Conservation (phyloP, 1,140 invertebrate genomes). For the Pentalonia nigronervosa region DNA sequence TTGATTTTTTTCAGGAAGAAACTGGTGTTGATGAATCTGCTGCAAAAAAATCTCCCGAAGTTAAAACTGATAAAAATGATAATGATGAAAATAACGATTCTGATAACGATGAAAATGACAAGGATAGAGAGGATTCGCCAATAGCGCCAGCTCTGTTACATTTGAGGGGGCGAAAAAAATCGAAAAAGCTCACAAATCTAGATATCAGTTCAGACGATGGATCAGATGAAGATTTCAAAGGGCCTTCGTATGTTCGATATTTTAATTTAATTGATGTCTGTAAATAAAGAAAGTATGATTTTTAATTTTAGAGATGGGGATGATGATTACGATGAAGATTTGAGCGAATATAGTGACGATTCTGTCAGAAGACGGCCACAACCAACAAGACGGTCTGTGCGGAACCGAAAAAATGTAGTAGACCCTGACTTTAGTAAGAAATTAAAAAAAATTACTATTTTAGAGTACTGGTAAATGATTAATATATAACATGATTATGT, state of each 20-base stretch:
- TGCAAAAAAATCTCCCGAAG: conserved; percentile 62
- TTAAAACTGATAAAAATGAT: conserved; percentile 64
- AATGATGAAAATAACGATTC: conserved; percentile 66
- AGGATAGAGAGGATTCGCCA: conserved; percentile 60
- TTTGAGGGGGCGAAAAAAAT: conserved; percentile 56
- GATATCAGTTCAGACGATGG: conserved; percentile 82
- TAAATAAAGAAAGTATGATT: neutral
- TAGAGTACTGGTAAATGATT: neutral
- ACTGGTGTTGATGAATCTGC: conserved; percentile 45
- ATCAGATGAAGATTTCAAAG: conserved; percentile 88
- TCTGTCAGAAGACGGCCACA: conserved; percentile 64
- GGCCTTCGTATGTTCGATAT: conserved; percentile 65
- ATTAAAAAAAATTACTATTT: neutral
- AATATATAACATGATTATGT: neutral
- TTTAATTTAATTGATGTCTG: neutral
- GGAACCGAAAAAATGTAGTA: conserved; percentile 67
- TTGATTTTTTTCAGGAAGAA: conserved; percentile 9
- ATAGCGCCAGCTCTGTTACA: conserved; percentile 53
- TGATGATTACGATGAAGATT: conserved; percentile 57
- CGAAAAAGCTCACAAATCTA: conserved; percentile 69
- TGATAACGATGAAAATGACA: conserved; percentile 64
- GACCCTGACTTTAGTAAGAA: conserved; percentile 70
- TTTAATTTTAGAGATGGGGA: conserved; percentile 44
- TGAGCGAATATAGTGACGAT: conserved; percentile 59
- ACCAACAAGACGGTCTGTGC: conserved; percentile 69